Conservation (phyloP, 2,888 invertebrate genomes). For the Spisula subtruncata region DNA sequence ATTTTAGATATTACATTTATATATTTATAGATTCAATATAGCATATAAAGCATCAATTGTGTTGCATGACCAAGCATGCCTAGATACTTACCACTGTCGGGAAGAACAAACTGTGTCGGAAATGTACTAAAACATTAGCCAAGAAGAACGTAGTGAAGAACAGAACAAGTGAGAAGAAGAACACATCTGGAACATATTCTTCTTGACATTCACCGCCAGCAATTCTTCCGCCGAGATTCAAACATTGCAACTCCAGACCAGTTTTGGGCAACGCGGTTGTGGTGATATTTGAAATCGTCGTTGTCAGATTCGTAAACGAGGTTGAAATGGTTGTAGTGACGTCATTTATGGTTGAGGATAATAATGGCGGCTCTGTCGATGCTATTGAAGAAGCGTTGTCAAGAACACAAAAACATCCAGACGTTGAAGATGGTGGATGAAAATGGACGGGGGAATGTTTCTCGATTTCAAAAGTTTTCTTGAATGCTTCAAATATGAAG, state of each 20-base stretch:
- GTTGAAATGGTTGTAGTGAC: background rate
- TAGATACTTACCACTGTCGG: conserved; percentile 92
- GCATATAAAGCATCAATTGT: no score
- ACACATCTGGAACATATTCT: conserved; percentile 91
- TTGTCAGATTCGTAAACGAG: background rate
- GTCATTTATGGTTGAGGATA: background rate
- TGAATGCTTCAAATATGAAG: conserved; percentile 98
- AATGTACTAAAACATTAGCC: conserved; percentile 96
- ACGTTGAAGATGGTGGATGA: conserved; percentile 35
- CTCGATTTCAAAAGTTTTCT: conserved; percentile 93
- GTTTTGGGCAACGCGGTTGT: background rate
- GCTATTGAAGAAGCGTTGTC: conserved; percentile 39
- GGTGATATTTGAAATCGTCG: background rate
- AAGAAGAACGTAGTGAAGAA: conserved; percentile 97
- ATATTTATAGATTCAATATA: no score
- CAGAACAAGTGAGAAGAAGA: conserved; percentile 97
- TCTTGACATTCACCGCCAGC: conserved; percentile 87
- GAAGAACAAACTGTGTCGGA: conserved; percentile 97
- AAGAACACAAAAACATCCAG: conserved; percentile 67
- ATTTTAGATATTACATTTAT: no score
- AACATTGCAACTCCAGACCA: conserved; percentile 67
- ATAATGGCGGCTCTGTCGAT: conserved; percentile 10
- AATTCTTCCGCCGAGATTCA: conserved; percentile 71
- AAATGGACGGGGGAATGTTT: conserved; percentile 71
- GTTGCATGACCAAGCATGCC: no score